Evolutionary conservation across 2,797 vertebrate genomes (phyloP), one percentile per base, ranked within the genome.

Genomic region (Thamnophis elegans): DNA sequence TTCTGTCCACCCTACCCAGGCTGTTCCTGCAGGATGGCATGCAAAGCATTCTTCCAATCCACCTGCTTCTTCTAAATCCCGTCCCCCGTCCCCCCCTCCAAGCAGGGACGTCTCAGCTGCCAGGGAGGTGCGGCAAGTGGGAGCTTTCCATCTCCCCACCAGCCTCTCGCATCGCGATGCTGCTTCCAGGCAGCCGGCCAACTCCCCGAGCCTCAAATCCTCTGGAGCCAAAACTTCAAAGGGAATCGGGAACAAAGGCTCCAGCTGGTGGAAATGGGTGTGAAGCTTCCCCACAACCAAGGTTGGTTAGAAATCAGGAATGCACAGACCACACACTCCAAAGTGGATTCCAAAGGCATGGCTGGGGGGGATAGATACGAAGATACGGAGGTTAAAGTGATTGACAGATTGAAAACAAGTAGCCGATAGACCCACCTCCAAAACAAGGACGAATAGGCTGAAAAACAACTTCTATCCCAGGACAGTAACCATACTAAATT

Each of bases 211-310:
- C 90, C 88, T 91, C 78, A 93, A 93, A 90, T 93, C 90, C 82
- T 91, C 87, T 78, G 87, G 88, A 86, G 90, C 88, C 93, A 93
- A 91, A 89, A 82, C 93, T 92, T 92, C 93, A 93, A 93, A 93
- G 60, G 13, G 54, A 73, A 55, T 32, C 62, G 56, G 73, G 59
- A 78, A 91, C 86, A 91, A 88, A 93, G 89, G n/a, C 55, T 54
- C 55, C 85, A 90, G 56, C 92, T 85, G 90, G 58, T 60, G 36
- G 90, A 90, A 85, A 20, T 68, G 88, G 68, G n/a, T 59, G 85
- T n/a, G 86, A 25, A 25, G 62, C 42, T 53, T 42, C n/a, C 78
- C 62, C 54, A 59, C 62, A 54, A 53, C 73, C 65, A 88, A 62
- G 89, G 87, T 90, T 92, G 92, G 93, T 86, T 85, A 94, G 93